These are phyloP conservation scores for Euleptes europaea DNA, from an alignment of 2,113 vertebrate species.

Conservation along the genomic window DNA sequence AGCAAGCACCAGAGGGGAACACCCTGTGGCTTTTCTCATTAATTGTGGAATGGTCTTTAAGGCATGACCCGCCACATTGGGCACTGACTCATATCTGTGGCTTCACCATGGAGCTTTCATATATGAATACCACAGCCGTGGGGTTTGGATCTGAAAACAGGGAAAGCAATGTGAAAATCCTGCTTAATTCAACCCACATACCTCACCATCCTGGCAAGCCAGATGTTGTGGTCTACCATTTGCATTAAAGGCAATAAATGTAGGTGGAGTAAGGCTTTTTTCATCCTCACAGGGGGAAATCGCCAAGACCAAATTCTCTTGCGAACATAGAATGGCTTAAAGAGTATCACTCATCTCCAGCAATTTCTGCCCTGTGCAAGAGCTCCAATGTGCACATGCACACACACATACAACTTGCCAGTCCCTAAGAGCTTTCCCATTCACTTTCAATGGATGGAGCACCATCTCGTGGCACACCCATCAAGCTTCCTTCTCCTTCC, in stretches of 20 bases:
- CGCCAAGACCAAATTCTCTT: not conserved
- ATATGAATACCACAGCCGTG: fast-evolving
- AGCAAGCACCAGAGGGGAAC: not conserved
- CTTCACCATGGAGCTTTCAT: not conserved
- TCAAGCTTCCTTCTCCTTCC: not conserved
- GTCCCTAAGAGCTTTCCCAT: not conserved
- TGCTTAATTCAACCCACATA: not conserved
- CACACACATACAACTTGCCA: not conserved
- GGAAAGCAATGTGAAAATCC: not conserved
- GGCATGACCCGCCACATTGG: not conserved
- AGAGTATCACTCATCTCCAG: not conserved
- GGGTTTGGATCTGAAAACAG: not conserved
- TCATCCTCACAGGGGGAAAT: not conserved
- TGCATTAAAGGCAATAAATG: not conserved
- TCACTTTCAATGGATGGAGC: no score
- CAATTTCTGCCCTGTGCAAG: not conserved
- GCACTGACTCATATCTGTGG: not conserved
- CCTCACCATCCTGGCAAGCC: not conserved
- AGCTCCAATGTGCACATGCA: not conserved
- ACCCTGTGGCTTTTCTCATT: conserved; percentile 12
- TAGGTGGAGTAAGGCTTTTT: not conserved
- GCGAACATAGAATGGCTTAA: not conserved
- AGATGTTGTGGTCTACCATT: not conserved
- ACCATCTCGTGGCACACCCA: not conserved
- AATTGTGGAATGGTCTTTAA: not conserved